Evolutionary conservation across 1,140 invertebrate species (phyloP), one percentile per base, ranked within the genome.

Genomic region (Ceratoteleas bidentatus): DNA sequence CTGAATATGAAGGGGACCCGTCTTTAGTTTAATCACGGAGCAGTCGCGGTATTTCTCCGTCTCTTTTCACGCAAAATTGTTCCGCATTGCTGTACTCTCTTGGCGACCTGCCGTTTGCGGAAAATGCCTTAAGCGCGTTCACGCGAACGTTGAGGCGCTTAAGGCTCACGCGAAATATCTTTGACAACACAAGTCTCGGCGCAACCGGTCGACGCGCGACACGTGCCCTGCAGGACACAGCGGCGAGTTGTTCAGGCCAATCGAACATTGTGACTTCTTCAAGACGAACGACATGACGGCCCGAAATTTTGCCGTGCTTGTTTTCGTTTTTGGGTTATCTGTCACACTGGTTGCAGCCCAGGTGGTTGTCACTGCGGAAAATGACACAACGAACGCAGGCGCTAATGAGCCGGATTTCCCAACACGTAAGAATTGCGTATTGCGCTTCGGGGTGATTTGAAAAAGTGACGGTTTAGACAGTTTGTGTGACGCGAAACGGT

Each of bases 1-100:
- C 85, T 85, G 88, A 88, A 90, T 90, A 90, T 89, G 89, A 88
- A 86, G 75, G 86, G 86, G 82, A 74, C 57, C 82, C 65, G 74
- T 74, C 82, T 84, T 84, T 84, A 84, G 82, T 84, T 81, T 84
- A 83, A 84, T 84, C 80, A 83, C 80, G 84, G 77, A 86, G 66
- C 75, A 75, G 70, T 74, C 54, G 65, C 70, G 65, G 76, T 74
- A 65, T 75, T 81, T 81, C 56, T 81, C 50, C 43, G 52, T 72
- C 47, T 81, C 70, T 79, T 84, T 76, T 70, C 69, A 74, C 69
- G 66, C 73, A 66, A 83, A 81, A 75, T 83, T 61, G 60, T 81
- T 80, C 70, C 76, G 69, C 65, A 66, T 80, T 74, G 60, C 58
- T 57, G 13, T 32, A 52, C 47, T 43, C 10, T 70, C 62, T 77